phyloP scores from a whole-genome alignment of 1,140 invertebrate species.

The Caligus rogercresseyi region DNA sequence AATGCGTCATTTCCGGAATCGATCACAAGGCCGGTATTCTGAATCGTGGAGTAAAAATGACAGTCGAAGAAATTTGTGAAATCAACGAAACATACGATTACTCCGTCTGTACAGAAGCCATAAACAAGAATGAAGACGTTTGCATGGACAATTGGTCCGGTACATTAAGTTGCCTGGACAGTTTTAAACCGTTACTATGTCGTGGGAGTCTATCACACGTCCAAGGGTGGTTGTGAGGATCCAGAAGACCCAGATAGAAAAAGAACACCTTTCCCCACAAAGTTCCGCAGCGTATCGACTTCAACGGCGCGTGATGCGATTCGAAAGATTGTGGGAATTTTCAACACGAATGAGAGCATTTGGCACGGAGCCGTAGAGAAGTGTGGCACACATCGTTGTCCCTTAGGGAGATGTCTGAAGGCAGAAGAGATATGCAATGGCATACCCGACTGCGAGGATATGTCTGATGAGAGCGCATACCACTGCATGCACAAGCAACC shows the following conservation, averaged over 20 bases:
- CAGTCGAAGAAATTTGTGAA: background rate
- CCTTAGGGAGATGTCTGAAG: slow-evolving; percentile 41
- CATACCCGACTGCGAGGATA: slow-evolving; percentile 49
- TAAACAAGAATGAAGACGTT: background rate
- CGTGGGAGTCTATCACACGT: slow-evolving; percentile 1
- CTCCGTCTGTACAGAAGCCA: background rate
- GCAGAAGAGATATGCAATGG: slow-evolving; percentile 44
- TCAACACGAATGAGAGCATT: background rate
- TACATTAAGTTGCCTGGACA: slow-evolving; percentile 1
- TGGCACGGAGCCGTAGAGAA: background rate
- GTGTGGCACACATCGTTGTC: slow-evolving; percentile 20
- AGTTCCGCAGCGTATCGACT: background rate
- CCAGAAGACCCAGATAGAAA: background rate
- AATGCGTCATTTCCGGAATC: background rate
- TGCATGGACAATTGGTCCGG: slow-evolving; percentile 15
- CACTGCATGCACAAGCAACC: background rate
- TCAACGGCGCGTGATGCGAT: background rate
- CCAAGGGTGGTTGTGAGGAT: background rate
- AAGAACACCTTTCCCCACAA: background rate
- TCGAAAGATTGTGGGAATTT: background rate
- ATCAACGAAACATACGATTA: background rate
- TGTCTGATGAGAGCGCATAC: slow-evolving; percentile 44
- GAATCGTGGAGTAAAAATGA: slow-evolving; percentile 9
- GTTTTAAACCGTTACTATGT: background rate
- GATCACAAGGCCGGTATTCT: background rate